These are phyloP conservation scores for Oscheius sp. DNA, from an alignment of 2,888 invertebrate species.

Conservation along the genomic window DNA sequence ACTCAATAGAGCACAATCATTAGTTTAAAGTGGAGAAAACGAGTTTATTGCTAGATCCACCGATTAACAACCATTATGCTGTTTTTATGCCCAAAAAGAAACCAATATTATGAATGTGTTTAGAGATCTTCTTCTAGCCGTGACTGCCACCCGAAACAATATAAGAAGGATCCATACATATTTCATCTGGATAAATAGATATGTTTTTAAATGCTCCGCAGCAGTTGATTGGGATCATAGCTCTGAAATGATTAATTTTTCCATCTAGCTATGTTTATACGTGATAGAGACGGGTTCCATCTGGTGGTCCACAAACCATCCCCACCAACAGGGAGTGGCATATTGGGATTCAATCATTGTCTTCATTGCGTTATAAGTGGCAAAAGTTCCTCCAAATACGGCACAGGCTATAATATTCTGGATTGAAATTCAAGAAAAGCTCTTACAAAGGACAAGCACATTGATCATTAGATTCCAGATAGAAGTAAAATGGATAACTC, in stretches of 20 bases:
- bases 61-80: too few species aligned
- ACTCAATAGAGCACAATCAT: too few species aligned
- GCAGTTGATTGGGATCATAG: constrained; percentile 46
- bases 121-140: constrained; percentile 11
- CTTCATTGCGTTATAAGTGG: constrained; percentile 52
- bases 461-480: constrained; percentile 7
- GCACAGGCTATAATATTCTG: constrained; percentile 43
- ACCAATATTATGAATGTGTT: background rate
- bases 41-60: too few species aligned
- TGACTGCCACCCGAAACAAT: constrained; percentile 16
- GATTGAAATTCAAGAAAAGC: background rate
- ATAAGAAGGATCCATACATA: background rate
- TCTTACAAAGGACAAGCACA: constrained; percentile 14
- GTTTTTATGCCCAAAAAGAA: too few species aligned
- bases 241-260: background rate
- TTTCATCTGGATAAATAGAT: constrained; percentile 29
- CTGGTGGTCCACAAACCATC: background rate
- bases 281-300: background rate
- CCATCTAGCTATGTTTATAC: background rate
- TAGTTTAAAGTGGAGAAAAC: too few species aligned
- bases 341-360: constrained; percentile 54
- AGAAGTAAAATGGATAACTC: constrained; percentile 5
- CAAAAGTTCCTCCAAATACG: constrained; percentile 50
- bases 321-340: constrained; percentile 58
- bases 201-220: constrained; percentile 61